Base-by-base conservation (phyloP, 2,797 vertebrate species). In the Coendou prehensilis region DNA sequence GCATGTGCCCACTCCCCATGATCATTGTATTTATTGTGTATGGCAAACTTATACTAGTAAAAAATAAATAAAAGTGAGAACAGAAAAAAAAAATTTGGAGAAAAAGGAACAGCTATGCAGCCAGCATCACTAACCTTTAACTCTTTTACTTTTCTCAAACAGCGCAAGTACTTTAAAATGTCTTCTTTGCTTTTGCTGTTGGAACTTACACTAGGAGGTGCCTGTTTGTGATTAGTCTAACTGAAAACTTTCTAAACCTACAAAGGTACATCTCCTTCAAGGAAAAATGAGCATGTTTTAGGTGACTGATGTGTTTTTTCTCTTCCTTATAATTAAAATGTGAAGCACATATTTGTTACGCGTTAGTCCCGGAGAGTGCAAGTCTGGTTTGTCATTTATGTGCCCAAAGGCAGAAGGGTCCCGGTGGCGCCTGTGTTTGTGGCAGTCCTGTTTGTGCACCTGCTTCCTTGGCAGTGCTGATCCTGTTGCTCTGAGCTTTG, bases 401-500 rank as follows among this genome's bases (percentile, higher is more conserved):
- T 28, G n/a, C 26, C 82, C 1, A 6, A 59, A 52, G n/a, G 67
- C 69, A 14, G 2, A 37, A 18, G 33, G 2, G 22, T 14, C 80
- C 52, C 14, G 0, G 13, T 10, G 22, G 30, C 10, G 2, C 0
- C 45, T 54, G 22, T 30, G 47, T 30, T 17, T 9, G 9, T 17
- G 50, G 13, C 0, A 50, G 73, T 41, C 20, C 1, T 69, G 6
- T 81, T 57, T 78, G 26, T 2, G 2, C 56, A 37, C 85, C 88
- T 76, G 15, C n/a, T 75, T 93, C 85, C 45, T 56, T 2, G 3
- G 1, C 26, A 0, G 0, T 0, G 23, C 4, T 0, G 5, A 0
- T 23, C 76, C 75, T 47, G 33, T 22, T 4, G 22, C 75, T 52
- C 54, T 33, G 41, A 47, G n/a, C 83, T 82, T 56, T 30, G 47